These are phyloP conservation scores for Leucania comma DNA, from an alignment of 2,888 invertebrate species.

Conservation along the genomic window DNA sequence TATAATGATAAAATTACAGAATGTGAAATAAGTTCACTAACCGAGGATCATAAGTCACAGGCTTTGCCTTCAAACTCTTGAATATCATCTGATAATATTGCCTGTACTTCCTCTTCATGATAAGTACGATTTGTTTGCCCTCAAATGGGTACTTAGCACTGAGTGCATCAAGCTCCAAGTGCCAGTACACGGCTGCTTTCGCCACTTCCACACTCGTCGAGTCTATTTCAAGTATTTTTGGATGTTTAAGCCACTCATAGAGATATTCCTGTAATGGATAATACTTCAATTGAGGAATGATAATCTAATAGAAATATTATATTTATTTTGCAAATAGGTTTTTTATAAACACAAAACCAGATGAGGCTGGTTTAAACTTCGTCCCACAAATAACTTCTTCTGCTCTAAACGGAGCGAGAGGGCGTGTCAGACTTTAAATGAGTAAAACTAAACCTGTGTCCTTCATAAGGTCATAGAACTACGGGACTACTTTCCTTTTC, in stretches of 20 bases:
- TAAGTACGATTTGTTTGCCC: constrained; percentile 86
- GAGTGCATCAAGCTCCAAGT: constrained; percentile 77
- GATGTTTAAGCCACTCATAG: constrained; percentile 88
- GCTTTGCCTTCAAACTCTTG: constrained; percentile 86
- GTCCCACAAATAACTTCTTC: too few relatives aligned
- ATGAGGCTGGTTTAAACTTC: too few relatives aligned
- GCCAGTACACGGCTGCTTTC: constrained; percentile 87
- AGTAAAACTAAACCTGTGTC: too few relatives aligned
- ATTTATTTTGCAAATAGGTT: too few relatives aligned
- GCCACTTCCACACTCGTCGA: constrained; percentile 86
- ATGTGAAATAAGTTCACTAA: constrained; percentile 48
- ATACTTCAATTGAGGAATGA: neutral
- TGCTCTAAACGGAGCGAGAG: too few relatives aligned
- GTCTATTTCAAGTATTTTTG: constrained; percentile 86
- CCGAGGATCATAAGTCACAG: constrained; percentile 87
- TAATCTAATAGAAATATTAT: too few relatives aligned
- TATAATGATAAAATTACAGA: neutral
- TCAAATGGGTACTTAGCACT: constrained; percentile 84
- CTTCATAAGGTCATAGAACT: too few relatives aligned
- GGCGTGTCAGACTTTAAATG: too few relatives aligned
- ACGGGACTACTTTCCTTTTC: too few relatives aligned
- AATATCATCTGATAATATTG: constrained; percentile 89
- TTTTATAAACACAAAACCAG: too few relatives aligned
- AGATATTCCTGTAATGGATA: constrained; percentile 79
- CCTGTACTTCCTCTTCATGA: constrained; percentile 88